Evolutionary conservation across 1,140 invertebrate genomes (phyloP), one percentile per base, ranked within the genome.

Genomic region (Ceratina japonica): DNA sequence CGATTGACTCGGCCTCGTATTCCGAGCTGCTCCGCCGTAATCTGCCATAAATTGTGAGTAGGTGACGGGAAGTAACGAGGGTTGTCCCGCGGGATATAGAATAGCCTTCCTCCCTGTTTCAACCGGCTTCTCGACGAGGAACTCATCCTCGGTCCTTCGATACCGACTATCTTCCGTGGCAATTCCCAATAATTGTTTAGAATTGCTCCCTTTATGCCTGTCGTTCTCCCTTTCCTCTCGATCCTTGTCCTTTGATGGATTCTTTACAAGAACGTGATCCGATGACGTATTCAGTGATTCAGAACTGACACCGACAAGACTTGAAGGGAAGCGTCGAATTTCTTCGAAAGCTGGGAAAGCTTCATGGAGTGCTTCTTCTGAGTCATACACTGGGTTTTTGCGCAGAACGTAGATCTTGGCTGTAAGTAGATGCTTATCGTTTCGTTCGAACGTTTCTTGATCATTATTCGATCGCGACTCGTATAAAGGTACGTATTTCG

Each of bases 31-130:
- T 18, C 62, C 72, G 12, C 51, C 64, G 56, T 84, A 66, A 81
- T 71, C 65, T 22, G 4, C 56, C 37, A 22, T 75, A 77, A 81
- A 83, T 80, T 54, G 51, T 31, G 2, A 52, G 37, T 62, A 44
- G 54, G 24, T 56, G 71, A 61, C 31, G 44, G 49, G 54, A 27
- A 52, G 58, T 80, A 83, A 87, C 77, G 68, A 85, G 71, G 71
- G 13, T 0, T 4, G 4, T 49, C 37, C 24, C 22, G 12, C 2
- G 51, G 18, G 52, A 61, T 2, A 18, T 18, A 18, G 59, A 51
- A 56, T n/a, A 1, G n/a, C 2, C 0, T 44, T 54, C 24, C 20
- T n/a, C 5, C 15, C 61, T 24, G 44, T 27, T 54, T 16, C 3
- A 49, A 62, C 18, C 31, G 22, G 8, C 52, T 49, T 22, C 1